Conservation (phyloP, 1,140 invertebrate species). For the Saccostrea glomerata region DNA sequence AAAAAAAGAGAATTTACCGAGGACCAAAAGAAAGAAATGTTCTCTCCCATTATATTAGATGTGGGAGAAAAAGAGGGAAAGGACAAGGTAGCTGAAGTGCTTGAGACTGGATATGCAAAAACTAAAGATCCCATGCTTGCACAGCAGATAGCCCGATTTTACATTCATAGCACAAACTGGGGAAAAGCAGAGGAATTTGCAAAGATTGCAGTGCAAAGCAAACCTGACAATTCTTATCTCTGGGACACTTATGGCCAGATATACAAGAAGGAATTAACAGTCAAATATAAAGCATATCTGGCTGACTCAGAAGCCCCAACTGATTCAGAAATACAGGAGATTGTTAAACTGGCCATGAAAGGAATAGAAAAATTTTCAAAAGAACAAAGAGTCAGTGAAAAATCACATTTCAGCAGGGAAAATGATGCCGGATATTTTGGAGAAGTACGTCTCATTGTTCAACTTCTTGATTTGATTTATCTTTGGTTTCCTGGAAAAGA, state of each 20-base stretch:
- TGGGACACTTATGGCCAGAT: constrained; percentile 67
- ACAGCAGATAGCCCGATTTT: constrained; percentile 64
- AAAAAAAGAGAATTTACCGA: constrained; percentile 56
- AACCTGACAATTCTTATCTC: constrained; percentile 62
- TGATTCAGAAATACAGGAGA: constrained; percentile 29
- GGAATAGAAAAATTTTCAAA: constrained; percentile 56
- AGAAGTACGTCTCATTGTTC: constrained; percentile 56
- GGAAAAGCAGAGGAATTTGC: constrained; percentile 58
- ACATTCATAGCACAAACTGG: constrained; percentile 62
- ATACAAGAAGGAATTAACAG: constrained; percentile 53
- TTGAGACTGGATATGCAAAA: constrained; percentile 56
- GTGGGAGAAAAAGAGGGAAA: constrained; percentile 50
- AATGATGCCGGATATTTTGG: constrained; percentile 62
- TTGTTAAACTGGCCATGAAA: constrained; percentile 47
- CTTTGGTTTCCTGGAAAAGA: constrained; percentile 33
- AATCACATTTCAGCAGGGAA: constrained; percentile 30
- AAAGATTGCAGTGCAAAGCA: constrained; percentile 49
- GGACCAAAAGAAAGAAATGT: constrained; percentile 47
- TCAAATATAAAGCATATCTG: constrained; percentile 50
- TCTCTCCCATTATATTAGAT: constrained; percentile 59
- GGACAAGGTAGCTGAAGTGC: constrained; percentile 54
- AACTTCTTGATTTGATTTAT: constrained; percentile 51
- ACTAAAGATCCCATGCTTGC: constrained; percentile 61
- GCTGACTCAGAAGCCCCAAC: constrained; percentile 3
- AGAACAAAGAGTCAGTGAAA: constrained; percentile 55